These are phyloP conservation scores for Brachionus koreanus DNA, from an alignment of 1,140 invertebrate species.

Conservation along the genomic window DNA sequence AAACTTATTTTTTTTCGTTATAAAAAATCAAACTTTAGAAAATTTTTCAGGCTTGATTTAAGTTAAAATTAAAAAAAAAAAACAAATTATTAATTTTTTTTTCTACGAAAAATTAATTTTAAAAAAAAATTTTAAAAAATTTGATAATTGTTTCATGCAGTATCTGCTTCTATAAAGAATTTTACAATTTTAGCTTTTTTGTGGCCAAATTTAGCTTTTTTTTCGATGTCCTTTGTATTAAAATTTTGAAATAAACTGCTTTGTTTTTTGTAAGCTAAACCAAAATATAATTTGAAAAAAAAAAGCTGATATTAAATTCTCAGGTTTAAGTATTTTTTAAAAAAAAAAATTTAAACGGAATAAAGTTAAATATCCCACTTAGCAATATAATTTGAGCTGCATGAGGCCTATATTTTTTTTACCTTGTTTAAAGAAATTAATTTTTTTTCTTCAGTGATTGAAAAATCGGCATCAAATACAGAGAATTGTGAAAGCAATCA, in stretches of 20 bases:
- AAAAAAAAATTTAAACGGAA: not conserved
- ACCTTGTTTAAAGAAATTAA: not conserved
- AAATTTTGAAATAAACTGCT: not conserved
- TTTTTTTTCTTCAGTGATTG: not conserved
- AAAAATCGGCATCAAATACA: not conserved
- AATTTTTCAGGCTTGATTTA: too few species aligned
- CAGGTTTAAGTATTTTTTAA: not conserved
- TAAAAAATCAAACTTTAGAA: too few species aligned
- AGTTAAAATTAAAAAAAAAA: too few species aligned
- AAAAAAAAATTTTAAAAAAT: too few species aligned
- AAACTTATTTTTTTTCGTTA: too few species aligned
- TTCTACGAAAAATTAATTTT: too few species aligned
- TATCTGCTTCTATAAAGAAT: too few species aligned
- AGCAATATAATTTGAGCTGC: not conserved
- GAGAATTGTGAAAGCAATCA: not conserved
- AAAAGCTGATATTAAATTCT: not conserved
- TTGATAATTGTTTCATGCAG: too few species aligned
- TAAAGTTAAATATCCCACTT: slow-evolving; percentile 2
- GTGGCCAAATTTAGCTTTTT: too few species aligned
- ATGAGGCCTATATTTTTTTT: not conserved
- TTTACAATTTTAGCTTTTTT: too few species aligned
- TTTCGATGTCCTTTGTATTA: too few species aligned
- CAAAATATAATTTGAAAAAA: not conserved
- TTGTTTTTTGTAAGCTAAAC: not conserved
- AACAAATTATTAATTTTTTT: too few species aligned